Conservation (phyloP, 2,113 vertebrate species). For the Callospermophilus lateralis region DNA sequence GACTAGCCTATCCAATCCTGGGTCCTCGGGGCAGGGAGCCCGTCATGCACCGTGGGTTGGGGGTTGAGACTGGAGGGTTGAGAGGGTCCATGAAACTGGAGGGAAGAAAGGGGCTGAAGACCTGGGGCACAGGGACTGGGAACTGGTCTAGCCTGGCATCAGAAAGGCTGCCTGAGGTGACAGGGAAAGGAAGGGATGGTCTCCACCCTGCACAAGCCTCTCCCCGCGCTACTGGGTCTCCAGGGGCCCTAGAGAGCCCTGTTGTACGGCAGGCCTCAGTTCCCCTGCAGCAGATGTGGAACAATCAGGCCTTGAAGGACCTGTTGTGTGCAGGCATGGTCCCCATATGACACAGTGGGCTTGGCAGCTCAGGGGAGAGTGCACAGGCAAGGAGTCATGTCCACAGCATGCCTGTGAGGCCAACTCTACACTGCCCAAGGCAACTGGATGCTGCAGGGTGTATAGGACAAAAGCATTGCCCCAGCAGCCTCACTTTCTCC, state of each 20-base stretch:
- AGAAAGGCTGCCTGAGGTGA: background rate
- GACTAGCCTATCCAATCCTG: background rate
- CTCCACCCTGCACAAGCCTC: background rate
- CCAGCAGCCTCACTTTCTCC: background rate
- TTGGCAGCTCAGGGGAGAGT: background rate
- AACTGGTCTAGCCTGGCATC: background rate
- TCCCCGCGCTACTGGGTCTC: background rate
- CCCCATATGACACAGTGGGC: background rate
- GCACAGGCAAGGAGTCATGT: background rate
- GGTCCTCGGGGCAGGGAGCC: background rate
- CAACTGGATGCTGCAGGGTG: background rate
- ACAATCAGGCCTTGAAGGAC: background rate
- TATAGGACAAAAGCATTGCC: fast-evolving
- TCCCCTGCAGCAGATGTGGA: background rate
- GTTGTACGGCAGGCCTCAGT: background rate
- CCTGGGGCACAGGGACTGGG: fast-evolving
- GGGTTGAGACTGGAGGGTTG: background rate
- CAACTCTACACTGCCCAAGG: background rate
- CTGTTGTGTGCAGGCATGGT: too few relatives aligned
- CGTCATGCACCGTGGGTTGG: too few relatives aligned
- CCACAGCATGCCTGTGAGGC: background rate
- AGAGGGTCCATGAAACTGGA: fast-evolving
- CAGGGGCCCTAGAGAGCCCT: background rate
- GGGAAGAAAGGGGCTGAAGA: background rate
- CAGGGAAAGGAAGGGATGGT: fast-evolving